Evolutionary conservation across 2,888 invertebrate genomes (phyloP).

Genomic region (Auanema freiburgensis): DNA sequence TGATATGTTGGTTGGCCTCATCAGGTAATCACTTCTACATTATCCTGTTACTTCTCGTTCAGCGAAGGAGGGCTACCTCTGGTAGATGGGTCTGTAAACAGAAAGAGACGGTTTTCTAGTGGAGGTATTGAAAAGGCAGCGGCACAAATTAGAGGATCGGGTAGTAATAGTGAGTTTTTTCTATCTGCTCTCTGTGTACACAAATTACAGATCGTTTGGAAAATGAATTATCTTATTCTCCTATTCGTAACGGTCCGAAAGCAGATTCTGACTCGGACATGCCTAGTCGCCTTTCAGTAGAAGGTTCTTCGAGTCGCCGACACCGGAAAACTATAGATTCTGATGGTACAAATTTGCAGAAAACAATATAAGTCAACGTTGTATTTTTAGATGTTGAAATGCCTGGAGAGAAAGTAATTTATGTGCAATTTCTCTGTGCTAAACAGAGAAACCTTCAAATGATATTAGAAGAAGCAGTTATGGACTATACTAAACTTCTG

Average conservation of each 20-base stretch:
- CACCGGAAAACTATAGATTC: constrained; percentile 1
- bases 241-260: not conserved
- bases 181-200: too few species aligned
- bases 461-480: constrained; percentile 23
- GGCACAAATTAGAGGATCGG: too few species aligned
- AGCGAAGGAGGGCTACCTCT: constrained; percentile 22
- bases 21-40: constrained; percentile 14
- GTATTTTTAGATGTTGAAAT: constrained; percentile 25
- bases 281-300: constrained; percentile 5
- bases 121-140: constrained; percentile 5
- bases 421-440: constrained; percentile 49
- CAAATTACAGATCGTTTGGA: too few species aligned
- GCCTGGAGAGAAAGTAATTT: constrained; percentile 39
- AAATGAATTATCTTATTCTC: too few species aligned
- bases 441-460: constrained; percentile 46
- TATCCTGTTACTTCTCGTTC: not conserved
- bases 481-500: constrained; percentile 20
- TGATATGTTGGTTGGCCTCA: constrained; percentile 17
- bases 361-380: not conserved
- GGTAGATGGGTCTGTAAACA: constrained; percentile 13
- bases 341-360: too few species aligned
- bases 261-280: constrained; percentile 4
- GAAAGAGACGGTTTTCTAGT: constrained; percentile 16
- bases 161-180: too few species aligned
- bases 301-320: constrained; percentile 12